phyloP scores from a whole-genome alignment of 2,113 vertebrate species.

The Emydura subglobosa region DNA sequence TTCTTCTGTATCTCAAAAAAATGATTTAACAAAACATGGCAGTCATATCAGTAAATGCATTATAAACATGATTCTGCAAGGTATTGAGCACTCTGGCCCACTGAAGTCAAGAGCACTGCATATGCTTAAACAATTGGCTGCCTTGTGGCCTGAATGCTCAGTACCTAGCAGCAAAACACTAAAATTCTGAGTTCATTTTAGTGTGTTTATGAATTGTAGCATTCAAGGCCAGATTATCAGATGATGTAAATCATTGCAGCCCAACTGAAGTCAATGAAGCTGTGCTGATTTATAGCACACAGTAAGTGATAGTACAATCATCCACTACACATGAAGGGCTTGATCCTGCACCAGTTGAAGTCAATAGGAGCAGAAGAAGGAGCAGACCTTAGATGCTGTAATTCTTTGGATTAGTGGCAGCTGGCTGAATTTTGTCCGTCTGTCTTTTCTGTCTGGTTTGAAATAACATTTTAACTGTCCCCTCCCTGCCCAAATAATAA shows the following conservation, averaged over 20 bases:
- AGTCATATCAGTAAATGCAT: not conserved
- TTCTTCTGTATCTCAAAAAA: not conserved
- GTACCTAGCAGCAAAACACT: not conserved
- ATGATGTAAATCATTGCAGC: not conserved
- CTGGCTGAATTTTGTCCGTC: not conserved
- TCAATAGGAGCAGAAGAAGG: not conserved
- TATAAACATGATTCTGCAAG: not conserved
- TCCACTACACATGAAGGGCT: rapidly evolving
- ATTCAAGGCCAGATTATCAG: not conserved
- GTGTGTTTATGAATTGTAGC: not conserved
- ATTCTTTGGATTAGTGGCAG: not conserved
- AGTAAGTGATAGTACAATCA: not conserved
- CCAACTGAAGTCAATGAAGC: rapidly evolving
- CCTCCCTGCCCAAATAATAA: not conserved
- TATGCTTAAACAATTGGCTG: not conserved
- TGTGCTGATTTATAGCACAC: not conserved
- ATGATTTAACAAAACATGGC: rapidly evolving
- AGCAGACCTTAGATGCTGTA: not conserved
- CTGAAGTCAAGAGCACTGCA: not conserved
- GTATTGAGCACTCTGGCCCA: rapidly evolving
- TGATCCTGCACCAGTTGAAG: rapidly evolving
- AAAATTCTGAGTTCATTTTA: not conserved
- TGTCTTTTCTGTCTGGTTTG: not conserved
- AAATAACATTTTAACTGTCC: not conserved
- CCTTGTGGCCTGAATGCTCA: not conserved